Evolutionary conservation across 2,113 vertebrate genomes (phyloP).

Genomic region (Ardeotis arabs): DNA sequence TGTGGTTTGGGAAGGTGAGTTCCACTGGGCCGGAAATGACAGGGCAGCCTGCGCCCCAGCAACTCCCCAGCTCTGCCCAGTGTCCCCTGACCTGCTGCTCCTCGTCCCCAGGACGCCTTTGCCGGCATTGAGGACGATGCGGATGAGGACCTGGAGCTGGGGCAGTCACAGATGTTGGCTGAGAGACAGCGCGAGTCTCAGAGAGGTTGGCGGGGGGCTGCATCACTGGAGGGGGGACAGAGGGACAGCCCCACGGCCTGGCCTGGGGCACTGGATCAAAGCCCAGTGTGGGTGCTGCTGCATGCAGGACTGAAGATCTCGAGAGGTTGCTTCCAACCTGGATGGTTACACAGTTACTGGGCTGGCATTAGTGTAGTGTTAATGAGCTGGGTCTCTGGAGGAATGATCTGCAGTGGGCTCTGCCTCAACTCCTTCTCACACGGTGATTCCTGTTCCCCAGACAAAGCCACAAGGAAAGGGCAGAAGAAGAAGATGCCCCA

Average conservation of each 20-base stretch:
- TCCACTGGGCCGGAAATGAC: not conserved
- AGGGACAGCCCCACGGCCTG: not conserved
- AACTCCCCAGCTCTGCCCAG: not conserved
- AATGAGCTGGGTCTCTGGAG: not conserved
- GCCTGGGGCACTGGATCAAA: not conserved
- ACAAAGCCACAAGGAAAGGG: not conserved
- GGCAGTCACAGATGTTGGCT: slow-evolving; percentile 81
- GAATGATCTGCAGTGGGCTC: rapidly evolving
- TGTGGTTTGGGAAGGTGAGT: slow-evolving; percentile 95
- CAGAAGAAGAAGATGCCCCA: not conserved
- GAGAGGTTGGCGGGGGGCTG: not conserved
- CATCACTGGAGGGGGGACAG: rapidly evolving
- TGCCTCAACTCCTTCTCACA: not conserved
- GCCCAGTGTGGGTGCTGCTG: rapidly evolving
- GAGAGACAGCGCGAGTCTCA: slow-evolving; percentile 24
- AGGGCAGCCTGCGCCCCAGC: not conserved
- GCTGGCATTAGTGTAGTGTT: rapidly evolving
- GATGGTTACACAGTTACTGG: rapidly evolving
- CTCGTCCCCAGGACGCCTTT: slow-evolving; percentile 82
- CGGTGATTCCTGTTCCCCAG: not conserved
- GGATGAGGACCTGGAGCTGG: slow-evolving; percentile 84
- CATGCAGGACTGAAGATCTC: not conserved
- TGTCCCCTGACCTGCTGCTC: not conserved
- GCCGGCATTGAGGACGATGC: slow-evolving; percentile 84
- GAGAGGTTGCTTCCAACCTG: not conserved